Evolutionary conservation across 2,113 vertebrate genomes (phyloP).

Genomic region (Dromaius novaehollandiae): DNA sequence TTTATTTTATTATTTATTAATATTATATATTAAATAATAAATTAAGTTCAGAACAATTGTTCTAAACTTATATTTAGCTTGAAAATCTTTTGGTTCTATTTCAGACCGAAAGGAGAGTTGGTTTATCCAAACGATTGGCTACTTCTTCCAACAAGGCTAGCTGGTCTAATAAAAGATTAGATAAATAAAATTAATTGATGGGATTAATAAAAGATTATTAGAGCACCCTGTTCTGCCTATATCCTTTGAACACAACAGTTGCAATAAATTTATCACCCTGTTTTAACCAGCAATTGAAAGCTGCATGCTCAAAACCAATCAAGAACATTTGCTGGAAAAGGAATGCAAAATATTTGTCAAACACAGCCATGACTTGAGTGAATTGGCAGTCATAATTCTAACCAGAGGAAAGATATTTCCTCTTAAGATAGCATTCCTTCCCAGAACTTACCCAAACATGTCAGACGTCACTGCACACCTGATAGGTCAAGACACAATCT

Average conservation of each 20-base stretch:
- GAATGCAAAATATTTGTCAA: neutral
- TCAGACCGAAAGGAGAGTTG: neutral
- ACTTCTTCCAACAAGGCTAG: neutral
- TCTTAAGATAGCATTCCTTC: neutral
- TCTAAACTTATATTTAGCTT: neutral
- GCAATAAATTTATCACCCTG: neutral
- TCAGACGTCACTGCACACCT: neutral
- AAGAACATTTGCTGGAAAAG: neutral
- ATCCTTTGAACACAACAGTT: neutral
- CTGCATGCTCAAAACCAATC: neutral
- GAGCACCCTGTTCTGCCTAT: neutral
- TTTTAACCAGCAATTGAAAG: neutral
- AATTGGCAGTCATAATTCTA: neutral
- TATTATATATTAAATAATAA: too few species aligned
- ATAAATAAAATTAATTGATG: too few species aligned
- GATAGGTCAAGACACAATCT: neutral
- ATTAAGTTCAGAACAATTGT: neutral
- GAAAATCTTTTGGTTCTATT: neutral
- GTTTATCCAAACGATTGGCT: neutral
- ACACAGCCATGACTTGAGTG: rapidly evolving
- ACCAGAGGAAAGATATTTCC: neutral
- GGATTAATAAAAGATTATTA: neutral
- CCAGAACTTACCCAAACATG: neutral
- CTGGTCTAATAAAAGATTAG: neutral
- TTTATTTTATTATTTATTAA: too few species aligned